Evolutionary conservation across 2,797 vertebrate genomes (phyloP).

Genomic region (Anas flavirostris): DNA sequence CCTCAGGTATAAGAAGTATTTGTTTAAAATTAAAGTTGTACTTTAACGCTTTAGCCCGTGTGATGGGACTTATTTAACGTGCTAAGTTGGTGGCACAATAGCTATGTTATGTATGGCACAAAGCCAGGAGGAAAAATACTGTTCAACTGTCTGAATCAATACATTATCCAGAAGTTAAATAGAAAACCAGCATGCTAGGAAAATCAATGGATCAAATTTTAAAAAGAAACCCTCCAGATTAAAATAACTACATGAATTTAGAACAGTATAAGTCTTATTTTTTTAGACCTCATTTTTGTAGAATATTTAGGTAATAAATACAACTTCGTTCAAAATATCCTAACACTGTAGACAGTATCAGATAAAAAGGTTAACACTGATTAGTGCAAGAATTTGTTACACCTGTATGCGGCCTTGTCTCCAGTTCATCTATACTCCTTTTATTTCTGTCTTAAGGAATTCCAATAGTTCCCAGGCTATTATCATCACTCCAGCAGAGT

Average conservation of each 20-base stretch:
- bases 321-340: neutral
- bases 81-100: neutral
- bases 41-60: neutral
- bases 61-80: slow-evolving; percentile 29
- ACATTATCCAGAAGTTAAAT: neutral
- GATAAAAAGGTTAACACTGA: neutral
- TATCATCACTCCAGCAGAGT: neutral
- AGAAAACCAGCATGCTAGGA: neutral
- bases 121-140: neutral
- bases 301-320: neutral
- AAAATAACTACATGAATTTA: neutral
- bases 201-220: neutral
- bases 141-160: neutral
- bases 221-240: neutral
- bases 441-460: neutral
- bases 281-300: neutral
- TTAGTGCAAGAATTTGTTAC: neutral
- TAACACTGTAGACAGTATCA: neutral
- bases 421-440: neutral
- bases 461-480: neutral
- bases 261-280: fast-evolving
- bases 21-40: neutral
- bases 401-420: neutral
- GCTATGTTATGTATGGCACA: slow-evolving; percentile 4
- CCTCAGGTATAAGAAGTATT: neutral